Conservation (phyloP, 2,113 vertebrate species). For the Stictonetta naevosa region DNA sequence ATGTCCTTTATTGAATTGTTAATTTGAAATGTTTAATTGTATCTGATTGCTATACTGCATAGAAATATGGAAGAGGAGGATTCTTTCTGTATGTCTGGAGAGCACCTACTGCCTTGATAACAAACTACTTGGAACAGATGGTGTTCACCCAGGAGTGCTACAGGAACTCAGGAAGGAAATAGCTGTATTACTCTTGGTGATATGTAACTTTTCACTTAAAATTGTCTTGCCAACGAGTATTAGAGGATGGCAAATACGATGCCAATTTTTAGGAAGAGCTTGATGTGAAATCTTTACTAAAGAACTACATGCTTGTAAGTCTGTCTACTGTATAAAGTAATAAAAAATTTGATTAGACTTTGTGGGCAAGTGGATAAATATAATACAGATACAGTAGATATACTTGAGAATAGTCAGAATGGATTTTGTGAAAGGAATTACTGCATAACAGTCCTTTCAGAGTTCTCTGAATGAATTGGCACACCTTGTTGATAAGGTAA, state of each 20-base stretch:
- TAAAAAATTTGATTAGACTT: background rate
- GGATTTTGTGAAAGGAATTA: background rate
- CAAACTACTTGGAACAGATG: background rate
- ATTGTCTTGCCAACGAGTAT: background rate
- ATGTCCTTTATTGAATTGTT: background rate
- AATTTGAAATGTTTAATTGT: background rate
- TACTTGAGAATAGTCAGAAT: background rate
- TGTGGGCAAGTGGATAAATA: background rate
- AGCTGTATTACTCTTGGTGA: background rate
- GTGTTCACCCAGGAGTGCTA: background rate
- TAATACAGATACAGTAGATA: background rate
- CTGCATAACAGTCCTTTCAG: background rate
- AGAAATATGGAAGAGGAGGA: background rate
- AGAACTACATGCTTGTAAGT: background rate
- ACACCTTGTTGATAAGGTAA: background rate
- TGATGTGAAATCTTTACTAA: background rate
- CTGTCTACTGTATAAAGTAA: background rate
- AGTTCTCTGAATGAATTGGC: background rate
- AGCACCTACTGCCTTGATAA: background rate
- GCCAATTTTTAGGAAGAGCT: background rate
- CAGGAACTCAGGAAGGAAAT: background rate
- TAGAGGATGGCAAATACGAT: background rate
- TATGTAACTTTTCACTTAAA: background rate
- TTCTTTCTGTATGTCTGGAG: background rate
- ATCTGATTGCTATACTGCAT: background rate